Percentiles rank a stretch among this genome's conserved stretches.
These are phyloP conservation scores for Meganola albula DNA, from an alignment of 2,888 invertebrate genomes.

Conservation along the genomic window DNA sequence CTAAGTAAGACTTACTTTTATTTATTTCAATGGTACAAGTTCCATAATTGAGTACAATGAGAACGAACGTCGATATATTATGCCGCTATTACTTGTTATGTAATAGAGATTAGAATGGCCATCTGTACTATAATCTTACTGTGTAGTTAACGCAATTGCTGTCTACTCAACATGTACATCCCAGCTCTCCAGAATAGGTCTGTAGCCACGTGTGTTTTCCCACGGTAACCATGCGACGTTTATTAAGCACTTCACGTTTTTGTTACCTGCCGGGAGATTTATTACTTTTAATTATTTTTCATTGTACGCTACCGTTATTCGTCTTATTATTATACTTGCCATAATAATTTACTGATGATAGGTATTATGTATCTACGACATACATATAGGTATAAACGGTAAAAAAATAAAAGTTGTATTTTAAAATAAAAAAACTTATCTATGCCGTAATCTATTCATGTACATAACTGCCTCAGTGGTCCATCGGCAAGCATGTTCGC, in stretches of 20 bases:
- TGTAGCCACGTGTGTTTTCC: slow-evolving; percentile 47
- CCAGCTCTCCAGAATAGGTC: slow-evolving; percentile 37
- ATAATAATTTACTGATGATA: slow-evolving; percentile 54
- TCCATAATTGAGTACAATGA: no score
- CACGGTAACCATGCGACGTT: slow-evolving; percentile 71
- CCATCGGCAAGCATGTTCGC: no score
- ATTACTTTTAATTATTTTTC: slow-evolving; percentile 78
- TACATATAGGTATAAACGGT: not conserved
- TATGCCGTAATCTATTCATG: no score
- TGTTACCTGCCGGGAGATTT: slow-evolving; percentile 76
- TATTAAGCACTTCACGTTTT: slow-evolving; percentile 74
- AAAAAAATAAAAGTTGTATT: not conserved
- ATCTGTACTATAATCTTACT: no score
- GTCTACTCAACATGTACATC: no score
- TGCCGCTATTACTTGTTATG: no score
- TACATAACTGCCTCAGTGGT: no score
- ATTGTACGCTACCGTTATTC: slow-evolving; percentile 66
- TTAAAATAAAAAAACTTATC: not conserved
- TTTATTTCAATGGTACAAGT: no score
- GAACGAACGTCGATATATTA: no score
- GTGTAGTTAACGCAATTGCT: no score
- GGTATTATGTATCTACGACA: slow-evolving; percentile 1
- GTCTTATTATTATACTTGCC: slow-evolving; percentile 65
- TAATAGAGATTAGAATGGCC: no score
- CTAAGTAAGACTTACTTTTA: no score